phyloP scores from a whole-genome alignment of 2,888 invertebrate genomes.

The Lasioglossum zephyrum region DNA sequence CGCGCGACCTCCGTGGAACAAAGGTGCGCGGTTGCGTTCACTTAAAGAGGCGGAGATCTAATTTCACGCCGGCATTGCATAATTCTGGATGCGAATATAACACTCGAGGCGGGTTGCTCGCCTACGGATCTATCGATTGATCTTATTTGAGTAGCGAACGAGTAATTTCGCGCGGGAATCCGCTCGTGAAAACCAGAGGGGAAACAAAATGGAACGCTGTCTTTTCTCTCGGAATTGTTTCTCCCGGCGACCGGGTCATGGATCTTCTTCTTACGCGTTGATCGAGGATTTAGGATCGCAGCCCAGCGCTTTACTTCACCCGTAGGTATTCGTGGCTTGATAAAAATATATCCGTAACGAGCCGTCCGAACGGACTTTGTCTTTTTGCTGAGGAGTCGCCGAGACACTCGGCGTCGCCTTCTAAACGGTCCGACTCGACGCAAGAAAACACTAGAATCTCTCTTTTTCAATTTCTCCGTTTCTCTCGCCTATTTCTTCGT shows the following conservation, averaged over 20 bases:
- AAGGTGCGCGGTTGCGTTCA: conserved; percentile 50
- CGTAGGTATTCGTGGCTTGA: not conserved
- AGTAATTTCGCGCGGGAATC: conserved; percentile 18
- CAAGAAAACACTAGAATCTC: conserved; percentile 48
- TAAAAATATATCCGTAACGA: not conserved
- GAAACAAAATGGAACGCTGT: not conserved
- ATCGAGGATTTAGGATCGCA: not conserved
- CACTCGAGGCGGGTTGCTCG: conserved; percentile 23
- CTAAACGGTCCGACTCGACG: conserved; percentile 20
- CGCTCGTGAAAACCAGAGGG: not conserved
- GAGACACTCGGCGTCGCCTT: not conserved
- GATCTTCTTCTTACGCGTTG: not conserved
- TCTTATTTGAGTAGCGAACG: conserved; percentile 14
- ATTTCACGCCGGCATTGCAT: conserved; percentile 56
- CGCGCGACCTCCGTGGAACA: conserved; percentile 34
- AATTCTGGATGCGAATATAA: conserved; percentile 53
- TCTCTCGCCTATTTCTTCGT: conserved; percentile 26
- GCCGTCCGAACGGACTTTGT: not conserved
- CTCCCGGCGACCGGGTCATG: not conserved
- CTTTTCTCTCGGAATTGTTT: not conserved
- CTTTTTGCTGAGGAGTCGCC: not conserved
- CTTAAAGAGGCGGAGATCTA: conserved; percentile 57
- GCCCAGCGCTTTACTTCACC: not conserved
- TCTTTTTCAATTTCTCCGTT: conserved; percentile 46
- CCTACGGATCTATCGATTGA: conserved; percentile 32